These are phyloP conservation scores for Ennomos fuscantarius DNA, from an alignment of 2,888 invertebrate species.

Conservation along the genomic window DNA sequence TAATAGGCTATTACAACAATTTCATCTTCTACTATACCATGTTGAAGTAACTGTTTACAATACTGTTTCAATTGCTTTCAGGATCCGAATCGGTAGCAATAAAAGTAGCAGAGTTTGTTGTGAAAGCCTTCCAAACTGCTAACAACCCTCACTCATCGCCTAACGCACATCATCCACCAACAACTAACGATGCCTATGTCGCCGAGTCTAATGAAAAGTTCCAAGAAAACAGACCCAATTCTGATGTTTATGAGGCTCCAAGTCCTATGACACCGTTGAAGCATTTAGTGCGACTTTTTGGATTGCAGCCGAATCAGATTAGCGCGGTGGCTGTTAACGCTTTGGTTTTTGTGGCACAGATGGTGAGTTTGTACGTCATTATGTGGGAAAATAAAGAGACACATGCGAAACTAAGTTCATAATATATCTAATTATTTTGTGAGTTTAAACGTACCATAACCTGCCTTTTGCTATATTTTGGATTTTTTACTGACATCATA, in stretches of 20 bases:
- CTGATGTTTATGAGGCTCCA: slow-evolving; percentile 77
- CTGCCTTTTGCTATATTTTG: no score
- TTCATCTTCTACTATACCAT: no score
- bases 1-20: no score
- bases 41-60: no score
- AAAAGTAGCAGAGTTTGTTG: slow-evolving; percentile 79
- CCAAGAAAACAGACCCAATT: slow-evolving; percentile 51
- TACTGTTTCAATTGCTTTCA: slow-evolving; percentile 44
- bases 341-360: slow-evolving; percentile 92
- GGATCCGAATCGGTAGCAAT: slow-evolving; percentile 76
- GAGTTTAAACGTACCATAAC: no score
- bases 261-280: slow-evolving; percentile 73
- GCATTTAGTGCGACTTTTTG: slow-evolving; percentile 88
- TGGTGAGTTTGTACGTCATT: slow-evolving; percentile 84
- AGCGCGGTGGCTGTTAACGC: slow-evolving; percentile 93
- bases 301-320: slow-evolving; percentile 90
- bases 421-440: no score
- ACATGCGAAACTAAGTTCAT: no score
- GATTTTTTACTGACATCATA: no score
- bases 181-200: slow-evolving; percentile 43
- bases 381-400: no score
- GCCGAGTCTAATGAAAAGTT: slow-evolving; percentile 34
- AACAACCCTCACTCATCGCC: slow-evolving; percentile 46
- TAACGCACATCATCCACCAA: slow-evolving; percentile 46
- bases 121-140: slow-evolving; percentile 69